Evolutionary conservation across 2,888 invertebrate genomes (phyloP).

Genomic region (Polymixis lichenea): DNA sequence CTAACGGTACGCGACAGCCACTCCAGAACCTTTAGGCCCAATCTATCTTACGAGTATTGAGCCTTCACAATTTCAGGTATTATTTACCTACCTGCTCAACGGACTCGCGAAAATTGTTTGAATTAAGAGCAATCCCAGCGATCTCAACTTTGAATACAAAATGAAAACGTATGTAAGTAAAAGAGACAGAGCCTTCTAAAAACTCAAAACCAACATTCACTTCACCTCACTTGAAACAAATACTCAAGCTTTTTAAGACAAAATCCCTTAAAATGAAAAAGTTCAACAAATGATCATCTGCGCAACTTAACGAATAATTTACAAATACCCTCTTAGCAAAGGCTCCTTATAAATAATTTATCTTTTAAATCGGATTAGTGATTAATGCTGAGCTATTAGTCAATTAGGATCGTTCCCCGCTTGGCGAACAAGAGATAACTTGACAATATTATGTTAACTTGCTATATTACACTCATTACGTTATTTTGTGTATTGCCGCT

Average conservation of each 20-base stretch:
- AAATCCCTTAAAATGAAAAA: slow-evolving; percentile 36
- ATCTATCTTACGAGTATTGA: not conserved
- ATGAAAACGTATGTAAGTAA: slow-evolving; percentile 9
- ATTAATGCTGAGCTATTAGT: slow-evolving; percentile 57
- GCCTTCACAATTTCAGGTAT: not conserved
- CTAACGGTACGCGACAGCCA: no score
- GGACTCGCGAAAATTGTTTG: not conserved
- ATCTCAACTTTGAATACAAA: slow-evolving; percentile 5
- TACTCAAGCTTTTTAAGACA: not conserved
- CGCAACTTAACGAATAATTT: slow-evolving; percentile 37
- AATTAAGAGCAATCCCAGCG: not conserved
- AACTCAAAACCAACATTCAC: not conserved
- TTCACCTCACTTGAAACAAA: not conserved
- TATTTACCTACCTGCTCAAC: not conserved
- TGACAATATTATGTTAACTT: slow-evolving; percentile 44
- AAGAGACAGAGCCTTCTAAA: not conserved
- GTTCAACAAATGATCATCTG: slow-evolving; percentile 24
- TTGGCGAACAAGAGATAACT: slow-evolving; percentile 6
- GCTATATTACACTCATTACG: slow-evolving; percentile 31
- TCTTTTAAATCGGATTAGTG: slow-evolving; percentile 52
- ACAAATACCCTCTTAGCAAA: slow-evolving; percentile 26
- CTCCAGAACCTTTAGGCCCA: no score
- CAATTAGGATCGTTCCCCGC: slow-evolving; percentile 41
- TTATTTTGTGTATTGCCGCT: slow-evolving; percentile 43
- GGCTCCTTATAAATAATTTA: slow-evolving; percentile 49